These are phyloP conservation scores for Cyanoliseus patagonus DNA, from an alignment of 2,113 vertebrate genomes.

Conservation along the genomic window DNA sequence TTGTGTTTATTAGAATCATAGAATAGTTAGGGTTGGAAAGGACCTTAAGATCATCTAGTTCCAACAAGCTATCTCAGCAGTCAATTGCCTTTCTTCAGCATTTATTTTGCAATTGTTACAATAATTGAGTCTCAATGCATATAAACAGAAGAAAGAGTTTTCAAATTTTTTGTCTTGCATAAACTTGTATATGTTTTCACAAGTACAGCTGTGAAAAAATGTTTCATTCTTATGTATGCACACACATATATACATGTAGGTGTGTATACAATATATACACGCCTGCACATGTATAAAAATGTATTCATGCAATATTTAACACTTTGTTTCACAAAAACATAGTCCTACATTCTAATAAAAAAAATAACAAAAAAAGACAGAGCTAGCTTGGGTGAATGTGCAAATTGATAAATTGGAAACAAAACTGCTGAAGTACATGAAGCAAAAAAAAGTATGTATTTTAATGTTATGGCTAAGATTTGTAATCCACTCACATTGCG, in stretches of 20 bases:
- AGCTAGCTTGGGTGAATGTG: not conserved
- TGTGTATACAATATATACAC: not conserved
- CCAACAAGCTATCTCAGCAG: not conserved
- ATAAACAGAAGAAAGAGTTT: not conserved
- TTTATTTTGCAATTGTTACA: not conserved
- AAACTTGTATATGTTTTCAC: not conserved
- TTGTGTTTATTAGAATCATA: not conserved
- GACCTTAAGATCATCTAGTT: too few species aligned
- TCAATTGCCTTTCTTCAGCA: not conserved
- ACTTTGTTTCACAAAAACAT: not conserved
- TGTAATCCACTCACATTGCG: not conserved
- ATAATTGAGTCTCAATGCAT: not conserved
- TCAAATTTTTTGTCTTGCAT: not conserved
- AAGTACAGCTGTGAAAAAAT: not conserved
- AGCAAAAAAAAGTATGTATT: not conserved
- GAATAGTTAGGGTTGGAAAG: too few species aligned
- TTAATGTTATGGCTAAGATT: not conserved
- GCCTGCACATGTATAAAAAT: not conserved
- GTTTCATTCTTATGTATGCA: not conserved
- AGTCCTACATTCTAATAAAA: not conserved
- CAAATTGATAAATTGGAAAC: not conserved
- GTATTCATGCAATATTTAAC: not conserved
- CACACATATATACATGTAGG: accelerated
- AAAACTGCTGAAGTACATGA: not conserved
- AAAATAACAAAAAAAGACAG: not conserved